Evolutionary conservation across 1,140 invertebrate genomes (phyloP).

Genomic region (Chymomyza costata): DNA sequence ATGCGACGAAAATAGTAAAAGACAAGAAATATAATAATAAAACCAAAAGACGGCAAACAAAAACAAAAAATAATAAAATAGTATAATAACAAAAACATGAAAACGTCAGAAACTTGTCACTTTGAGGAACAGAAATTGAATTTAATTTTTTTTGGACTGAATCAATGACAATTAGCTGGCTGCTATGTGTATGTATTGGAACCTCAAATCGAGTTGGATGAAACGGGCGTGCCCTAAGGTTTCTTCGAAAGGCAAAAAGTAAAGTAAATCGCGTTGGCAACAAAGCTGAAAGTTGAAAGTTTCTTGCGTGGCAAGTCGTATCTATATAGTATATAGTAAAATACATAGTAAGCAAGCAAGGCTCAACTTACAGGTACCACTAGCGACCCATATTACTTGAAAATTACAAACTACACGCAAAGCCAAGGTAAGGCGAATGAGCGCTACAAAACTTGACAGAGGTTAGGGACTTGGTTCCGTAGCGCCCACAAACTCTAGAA

Average conservation of each 20-base stretch:
- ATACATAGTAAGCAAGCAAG: conserved; percentile 29
- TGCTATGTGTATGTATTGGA: conserved; percentile 13
- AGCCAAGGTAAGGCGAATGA: conserved; percentile 26
- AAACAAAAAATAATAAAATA: conserved; percentile 37
- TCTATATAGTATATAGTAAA: too few relatives aligned
- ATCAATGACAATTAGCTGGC: conserved; percentile 59
- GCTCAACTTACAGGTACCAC: conserved; percentile 26
- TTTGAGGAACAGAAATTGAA: conserved; percentile 59
- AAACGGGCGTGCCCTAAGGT: neutral
- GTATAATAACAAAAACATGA: conserved; percentile 10
- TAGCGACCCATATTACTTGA: conserved; percentile 68
- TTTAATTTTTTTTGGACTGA: conserved; percentile 49
- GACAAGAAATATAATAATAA: conserved; percentile 26
- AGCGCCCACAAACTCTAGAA: too few relatives aligned
- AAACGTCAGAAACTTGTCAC: conserved; percentile 36
- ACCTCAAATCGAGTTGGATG: neutral
- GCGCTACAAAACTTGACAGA: conserved; percentile 34
- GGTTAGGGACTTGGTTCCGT: neutral
- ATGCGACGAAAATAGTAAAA: neutral
- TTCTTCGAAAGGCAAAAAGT: conserved; percentile 2
- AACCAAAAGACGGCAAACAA: conserved; percentile 52
- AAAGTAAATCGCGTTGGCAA: conserved; percentile 60
- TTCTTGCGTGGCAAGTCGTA: too few relatives aligned
- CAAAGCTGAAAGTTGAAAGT: conserved; percentile 19
- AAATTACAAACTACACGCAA: conserved; percentile 70